Conservation (phyloP, 1,140 invertebrate genomes). For the Papilio glaucus region DNA sequence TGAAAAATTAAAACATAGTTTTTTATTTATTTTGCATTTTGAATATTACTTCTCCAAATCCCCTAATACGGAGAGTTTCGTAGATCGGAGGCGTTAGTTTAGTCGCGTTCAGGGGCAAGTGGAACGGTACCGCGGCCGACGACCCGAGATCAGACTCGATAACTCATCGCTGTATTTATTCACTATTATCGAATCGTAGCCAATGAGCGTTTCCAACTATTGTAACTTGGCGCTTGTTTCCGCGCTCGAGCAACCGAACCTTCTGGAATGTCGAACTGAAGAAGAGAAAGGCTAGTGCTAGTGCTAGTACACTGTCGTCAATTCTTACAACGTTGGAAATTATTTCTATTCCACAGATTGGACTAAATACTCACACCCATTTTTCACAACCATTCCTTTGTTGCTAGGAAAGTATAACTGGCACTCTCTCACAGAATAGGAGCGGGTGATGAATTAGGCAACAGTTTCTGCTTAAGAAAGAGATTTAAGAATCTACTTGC, state of each 20-base stretch:
- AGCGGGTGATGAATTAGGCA: too few relatives aligned
- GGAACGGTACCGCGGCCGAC: slow-evolving; percentile 80
- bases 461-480: too few relatives aligned
- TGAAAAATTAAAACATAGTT: too few relatives aligned
- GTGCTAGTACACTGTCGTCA: background rate
- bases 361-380: too few relatives aligned
- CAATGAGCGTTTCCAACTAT: slow-evolving; percentile 45
- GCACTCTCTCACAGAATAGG: too few relatives aligned
- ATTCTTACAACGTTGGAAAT: too few relatives aligned
- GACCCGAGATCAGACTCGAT: slow-evolving; percentile 78
- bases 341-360: too few relatives aligned
- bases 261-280: slow-evolving; percentile 16
- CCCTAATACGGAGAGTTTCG: slow-evolving; percentile 37
- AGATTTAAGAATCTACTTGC: too few relatives aligned
- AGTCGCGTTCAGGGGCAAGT: slow-evolving; percentile 79
- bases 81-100: slow-evolving; percentile 60
- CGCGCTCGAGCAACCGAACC: background rate
- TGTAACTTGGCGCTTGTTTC: slow-evolving; percentile 21
- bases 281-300: background rate
- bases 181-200: slow-evolving; percentile 77
- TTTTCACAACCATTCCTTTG: too few relatives aligned
- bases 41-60: slow-evolving; percentile 21
- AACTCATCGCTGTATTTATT: slow-evolving; percentile 80
- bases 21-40: background rate
- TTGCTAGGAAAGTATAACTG: too few relatives aligned